Conservation (phyloP, 2,888 invertebrate genomes). For the Salticus scenicus region DNA sequence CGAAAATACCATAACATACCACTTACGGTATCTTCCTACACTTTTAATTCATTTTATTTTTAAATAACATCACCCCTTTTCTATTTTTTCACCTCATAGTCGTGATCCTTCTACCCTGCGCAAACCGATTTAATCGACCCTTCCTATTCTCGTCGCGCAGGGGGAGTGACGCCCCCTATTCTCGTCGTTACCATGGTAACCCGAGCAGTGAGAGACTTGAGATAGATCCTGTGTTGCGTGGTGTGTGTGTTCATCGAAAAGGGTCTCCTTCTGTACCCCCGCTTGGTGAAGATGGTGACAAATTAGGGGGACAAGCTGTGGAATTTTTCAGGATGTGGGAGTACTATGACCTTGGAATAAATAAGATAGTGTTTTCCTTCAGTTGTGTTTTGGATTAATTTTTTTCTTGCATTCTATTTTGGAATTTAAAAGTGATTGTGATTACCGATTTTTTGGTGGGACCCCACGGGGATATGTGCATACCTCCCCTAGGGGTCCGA, state of each 20-base stretch:
- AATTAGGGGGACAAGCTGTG: neutral
- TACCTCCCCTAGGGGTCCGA: slow-evolving; percentile 53
- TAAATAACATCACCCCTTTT: slow-evolving; percentile 39
- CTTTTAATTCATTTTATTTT: slow-evolving; percentile 56
- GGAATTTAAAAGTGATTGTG: neutral
- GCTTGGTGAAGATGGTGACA: slow-evolving; percentile 14
- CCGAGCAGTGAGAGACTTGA: slow-evolving; percentile 35
- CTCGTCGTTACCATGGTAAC: slow-evolving; percentile 39
- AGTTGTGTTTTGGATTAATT: neutral
- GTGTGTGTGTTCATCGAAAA: slow-evolving; percentile 18
- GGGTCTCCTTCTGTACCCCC: slow-evolving; percentile 3
- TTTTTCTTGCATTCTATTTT: neutral
- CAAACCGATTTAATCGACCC: slow-evolving; percentile 35
- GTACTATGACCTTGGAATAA: neutral
- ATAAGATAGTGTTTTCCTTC: neutral
- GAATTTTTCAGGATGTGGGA: slow-evolving; percentile 1
- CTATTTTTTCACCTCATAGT: neutral
- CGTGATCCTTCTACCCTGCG: slow-evolving; percentile 35
- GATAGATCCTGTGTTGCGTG: slow-evolving; percentile 15
- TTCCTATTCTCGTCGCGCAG: slow-evolving; percentile 50
- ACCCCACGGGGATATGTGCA: slow-evolving; percentile 38
- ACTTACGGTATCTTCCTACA: neutral
- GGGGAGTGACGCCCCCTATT: slow-evolving; percentile 19
- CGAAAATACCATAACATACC: slow-evolving; percentile 22
- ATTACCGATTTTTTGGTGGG: neutral